Evolutionary conservation across 2,797 vertebrate species (phyloP), one percentile per base, ranked within the genome.

Genomic region (Sylvia borin): DNA sequence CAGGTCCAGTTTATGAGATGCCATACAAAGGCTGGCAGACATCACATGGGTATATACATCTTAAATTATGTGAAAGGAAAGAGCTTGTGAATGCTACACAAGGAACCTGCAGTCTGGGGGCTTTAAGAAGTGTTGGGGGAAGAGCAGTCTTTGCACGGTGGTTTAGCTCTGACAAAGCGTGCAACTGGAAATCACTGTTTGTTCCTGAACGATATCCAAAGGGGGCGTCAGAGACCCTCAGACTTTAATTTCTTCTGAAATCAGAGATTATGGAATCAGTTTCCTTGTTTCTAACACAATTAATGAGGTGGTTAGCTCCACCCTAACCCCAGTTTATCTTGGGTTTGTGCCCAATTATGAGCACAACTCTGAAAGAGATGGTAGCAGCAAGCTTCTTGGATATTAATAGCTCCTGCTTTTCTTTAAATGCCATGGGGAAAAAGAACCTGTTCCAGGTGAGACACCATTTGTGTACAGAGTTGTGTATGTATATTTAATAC

Each of bases 241-340:
- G 20, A 36, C 66, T 72, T 73, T 13, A 67, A 71, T 91, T 93
- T 68, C 26, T 85, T 74, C 68, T 84, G 70, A 84, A 92, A 84
- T 57, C 3, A 4, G 85, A 95, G 58, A 45, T 34, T 32, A 43
- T 38, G 53, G 51, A 82, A 53, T 77, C 45, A 8, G 42, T 62
- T 90, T 84, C 78, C 34, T 73, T 12, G 0, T 93, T 83, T 92
- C 90, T 57, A 81, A 50, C 42, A 88, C 57, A 89, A 77, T 83
- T 94, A 88, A 55, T 45, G 74, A 92, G 74, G 62, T 66, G 45
- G 31, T 48, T 96, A 94, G 66, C 90, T 96, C 90, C 92, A 85
- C 90, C 70, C 76, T 48, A 86, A 10, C 8, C 51, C n/a, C 62
- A 34, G 18, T 65, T 92, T 77, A 16, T 78, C 78, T 84, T 68